Evolutionary conservation across 1,140 invertebrate genomes (phyloP), one percentile per base, ranked within the genome.

Genomic region (Caenorhabditis inopinata): DNA sequence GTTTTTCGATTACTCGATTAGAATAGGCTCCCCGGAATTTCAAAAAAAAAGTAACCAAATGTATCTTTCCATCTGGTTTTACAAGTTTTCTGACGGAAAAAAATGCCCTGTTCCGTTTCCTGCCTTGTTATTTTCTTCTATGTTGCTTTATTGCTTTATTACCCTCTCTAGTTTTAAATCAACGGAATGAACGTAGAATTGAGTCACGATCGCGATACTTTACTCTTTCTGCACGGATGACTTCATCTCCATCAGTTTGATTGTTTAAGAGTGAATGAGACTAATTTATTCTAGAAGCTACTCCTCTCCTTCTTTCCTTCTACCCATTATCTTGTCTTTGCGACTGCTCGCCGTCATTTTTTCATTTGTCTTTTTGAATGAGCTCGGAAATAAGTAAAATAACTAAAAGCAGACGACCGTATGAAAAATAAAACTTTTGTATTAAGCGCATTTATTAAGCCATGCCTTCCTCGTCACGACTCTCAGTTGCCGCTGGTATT

Each of bases 341-440:
- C 38, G 23, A n/a, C n/a, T n/a, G n/a, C n/a, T 76, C 75, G 35
- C 35, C 32, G 18, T 38, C 12, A 12, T 48, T 23, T 35, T 25
- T 49, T 47, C 74, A 29, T 74, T 27, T 46, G 46, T 47, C 42
- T 48, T 45, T 29, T n/a, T 29, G 25, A 27, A 68, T 32, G 58
- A 58, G 2, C 2, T 16, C 4, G 12, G n/a, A n/a, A 32, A 14
- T 16, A 14, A 21, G 27, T 21, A 21, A 68, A 68, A 42, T 29
- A 68, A 68, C n/a, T 25, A 68, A 62, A 27, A 29, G 38, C n/a
- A 68, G 58, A 21, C 29, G 58, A 68, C 58, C 58, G 58, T n/a
- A 68, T 38, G 32, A 68, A 68, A 68, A 18, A 25, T 38, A 68
- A 68, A 38, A 68, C 35, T 38, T 75, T 46, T 75, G 73, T 75